Evolutionary conservation across 2,888 invertebrate species (phyloP).

Genomic region (Patella ulyssiponensis): DNA sequence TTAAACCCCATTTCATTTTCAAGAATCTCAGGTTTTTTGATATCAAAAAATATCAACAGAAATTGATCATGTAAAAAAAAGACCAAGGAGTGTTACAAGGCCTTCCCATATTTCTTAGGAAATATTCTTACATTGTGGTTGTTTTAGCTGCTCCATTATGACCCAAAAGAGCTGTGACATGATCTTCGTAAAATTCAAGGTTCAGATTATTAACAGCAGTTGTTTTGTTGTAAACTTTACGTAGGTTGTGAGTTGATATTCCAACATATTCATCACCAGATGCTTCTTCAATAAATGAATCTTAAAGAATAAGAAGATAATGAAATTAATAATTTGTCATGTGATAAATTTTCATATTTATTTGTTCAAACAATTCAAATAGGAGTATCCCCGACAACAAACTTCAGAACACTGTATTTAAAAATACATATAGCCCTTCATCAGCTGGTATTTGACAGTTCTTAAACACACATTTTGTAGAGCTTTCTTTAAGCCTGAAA

Average conservation of each 20-base stretch:
- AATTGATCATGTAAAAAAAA: not conserved
- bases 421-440: too few relatives aligned
- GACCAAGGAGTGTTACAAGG: not conserved
- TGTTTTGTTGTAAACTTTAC: slow-evolving; percentile 33
- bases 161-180: slow-evolving; percentile 68
- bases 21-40: not conserved
- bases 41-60: not conserved
- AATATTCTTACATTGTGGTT: slow-evolving; percentile 64
- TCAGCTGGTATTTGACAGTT: too few relatives aligned
- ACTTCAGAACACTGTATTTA: too few relatives aligned
- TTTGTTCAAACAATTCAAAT: too few relatives aligned
- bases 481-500: too few relatives aligned
- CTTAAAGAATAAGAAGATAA: not conserved
- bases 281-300: not conserved
- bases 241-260: slow-evolving; percentile 10
- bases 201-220: slow-evolving; percentile 61
- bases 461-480: too few relatives aligned
- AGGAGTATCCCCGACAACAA: too few relatives aligned
- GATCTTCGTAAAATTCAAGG: slow-evolving; percentile 63
- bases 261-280: not conserved
- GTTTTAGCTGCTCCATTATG: slow-evolving; percentile 72
- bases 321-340: not conserved
- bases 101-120: not conserved
- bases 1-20: too few relatives aligned
- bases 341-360: not conserved